Percentiles rank a stretch among this genome's conserved stretches.
phyloP scores from a whole-genome alignment of 2,113 vertebrate genomes.

The Loxodonta africana region DNA sequence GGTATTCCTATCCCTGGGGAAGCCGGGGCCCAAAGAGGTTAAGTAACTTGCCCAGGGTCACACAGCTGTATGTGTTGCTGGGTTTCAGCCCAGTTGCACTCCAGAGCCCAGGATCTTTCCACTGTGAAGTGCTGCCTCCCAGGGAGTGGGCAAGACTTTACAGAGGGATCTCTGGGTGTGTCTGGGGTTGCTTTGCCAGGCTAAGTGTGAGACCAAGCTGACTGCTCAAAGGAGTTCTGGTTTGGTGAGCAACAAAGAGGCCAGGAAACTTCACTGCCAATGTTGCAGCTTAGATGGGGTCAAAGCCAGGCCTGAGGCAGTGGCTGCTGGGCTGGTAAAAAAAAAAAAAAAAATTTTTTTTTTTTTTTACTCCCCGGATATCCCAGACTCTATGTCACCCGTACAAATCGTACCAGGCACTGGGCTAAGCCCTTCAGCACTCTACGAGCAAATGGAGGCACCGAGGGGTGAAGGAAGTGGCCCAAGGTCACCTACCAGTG shows the following conservation, averaged over 20 bases:
- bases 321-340: background rate
- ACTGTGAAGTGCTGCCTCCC: background rate
- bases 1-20: too few species aligned
- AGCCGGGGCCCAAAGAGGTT: background rate
- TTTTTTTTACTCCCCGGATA: background rate
- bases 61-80: background rate
- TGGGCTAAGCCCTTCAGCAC: background rate
- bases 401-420: background rate
- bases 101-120: background rate
- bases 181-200: background rate
- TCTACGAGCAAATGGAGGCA: background rate
- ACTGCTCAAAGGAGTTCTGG: background rate
- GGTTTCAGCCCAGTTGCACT: background rate
- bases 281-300: background rate
- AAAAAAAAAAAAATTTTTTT: too few species aligned
- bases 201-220: background rate
- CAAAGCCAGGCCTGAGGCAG: background rate
- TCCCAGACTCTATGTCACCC: background rate
- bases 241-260: background rate
- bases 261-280: background rate
- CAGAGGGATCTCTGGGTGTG: background rate
- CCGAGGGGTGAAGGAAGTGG: background rate
- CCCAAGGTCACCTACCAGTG: background rate
- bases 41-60: background rate
- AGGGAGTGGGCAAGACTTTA: fast-evolving